Evolutionary conservation across 2,797 vertebrate genomes (phyloP).

Genomic region (Capromys pilorides): DNA sequence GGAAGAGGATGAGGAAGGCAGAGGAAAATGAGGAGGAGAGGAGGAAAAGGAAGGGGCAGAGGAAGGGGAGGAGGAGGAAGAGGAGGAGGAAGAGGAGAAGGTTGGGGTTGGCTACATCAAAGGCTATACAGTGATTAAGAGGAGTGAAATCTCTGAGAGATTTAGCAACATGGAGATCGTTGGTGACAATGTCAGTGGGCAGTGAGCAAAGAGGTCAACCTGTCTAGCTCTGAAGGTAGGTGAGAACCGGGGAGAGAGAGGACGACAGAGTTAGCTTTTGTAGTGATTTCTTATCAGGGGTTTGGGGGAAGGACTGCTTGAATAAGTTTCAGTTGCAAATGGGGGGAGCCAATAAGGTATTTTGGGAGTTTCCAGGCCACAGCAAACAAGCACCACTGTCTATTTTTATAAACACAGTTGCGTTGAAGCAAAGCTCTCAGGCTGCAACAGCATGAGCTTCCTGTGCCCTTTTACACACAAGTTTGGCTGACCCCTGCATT

Average conservation of each 20-base stretch:
- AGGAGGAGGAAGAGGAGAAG: constrained; percentile 9
- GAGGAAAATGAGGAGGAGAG: background rate
- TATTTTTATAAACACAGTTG: constrained; percentile 56
- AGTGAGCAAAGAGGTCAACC: background rate
- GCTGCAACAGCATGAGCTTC: background rate
- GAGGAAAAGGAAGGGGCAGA: no score
- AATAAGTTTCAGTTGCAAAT: constrained; percentile 41
- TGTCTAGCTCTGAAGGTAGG: background rate
- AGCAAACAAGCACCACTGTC: background rate
- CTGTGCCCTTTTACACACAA: background rate
- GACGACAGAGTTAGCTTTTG: background rate
- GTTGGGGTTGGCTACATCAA: constrained; percentile 48
- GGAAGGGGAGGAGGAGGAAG: no score
- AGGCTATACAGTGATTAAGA: constrained; percentile 42
- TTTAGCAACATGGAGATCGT: constrained; percentile 50
- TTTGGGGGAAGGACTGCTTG: background rate
- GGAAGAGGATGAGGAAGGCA: background rate
- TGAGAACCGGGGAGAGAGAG: background rate
- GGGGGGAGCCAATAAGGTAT: background rate
- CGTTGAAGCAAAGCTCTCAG: background rate
- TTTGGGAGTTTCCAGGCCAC: constrained; percentile 17
- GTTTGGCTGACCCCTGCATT: background rate
- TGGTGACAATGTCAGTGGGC: constrained; percentile 36
- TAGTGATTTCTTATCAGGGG: background rate
- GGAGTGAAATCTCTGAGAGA: constrained; percentile 21